phyloP scores from a whole-genome alignment of 2,888 invertebrate genomes.

The Lampropteryx suffumata region DNA sequence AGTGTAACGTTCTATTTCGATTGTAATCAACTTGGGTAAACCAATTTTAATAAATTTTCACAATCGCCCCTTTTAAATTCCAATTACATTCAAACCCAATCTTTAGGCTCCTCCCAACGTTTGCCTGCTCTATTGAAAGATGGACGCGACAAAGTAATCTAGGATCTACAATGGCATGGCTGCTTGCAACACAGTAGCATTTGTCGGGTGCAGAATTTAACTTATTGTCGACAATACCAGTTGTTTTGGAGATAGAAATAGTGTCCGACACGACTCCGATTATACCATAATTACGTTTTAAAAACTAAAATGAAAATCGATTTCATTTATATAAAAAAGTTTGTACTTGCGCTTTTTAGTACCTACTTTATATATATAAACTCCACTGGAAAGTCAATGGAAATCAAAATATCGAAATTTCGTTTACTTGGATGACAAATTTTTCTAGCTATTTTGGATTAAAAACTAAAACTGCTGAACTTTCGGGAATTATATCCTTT shows the following conservation, averaged over 20 bases:
- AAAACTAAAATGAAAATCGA: too few species aligned
- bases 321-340: too few species aligned
- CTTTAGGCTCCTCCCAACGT: not conserved
- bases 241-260: not conserved
- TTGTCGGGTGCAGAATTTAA: conserved; percentile 2
- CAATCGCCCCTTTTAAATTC: conserved; percentile 18
- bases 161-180: conserved; percentile 1
- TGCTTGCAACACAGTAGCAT: conserved; percentile 3
- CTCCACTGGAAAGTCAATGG: too few species aligned
- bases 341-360: too few species aligned
- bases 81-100: conserved; percentile 4
- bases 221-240: conserved; percentile 3
- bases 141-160: conserved; percentile 8
- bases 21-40: conserved; percentile 7
- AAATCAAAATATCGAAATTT: too few species aligned
- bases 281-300: too few species aligned
- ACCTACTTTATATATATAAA: too few species aligned
- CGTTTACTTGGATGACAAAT: too few species aligned
- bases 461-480: too few species aligned
- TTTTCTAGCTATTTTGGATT: too few species aligned
- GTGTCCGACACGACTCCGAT: not conserved
- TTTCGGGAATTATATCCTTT: too few species aligned
- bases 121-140: conserved; percentile 2
- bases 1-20: conserved; percentile 1
- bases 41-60: conserved; percentile 18